Percentiles rank a stretch among this genome's conserved stretches.
phyloP scores from a whole-genome alignment of 2,113 vertebrate species.

The Desmodus rotundus region DNA sequence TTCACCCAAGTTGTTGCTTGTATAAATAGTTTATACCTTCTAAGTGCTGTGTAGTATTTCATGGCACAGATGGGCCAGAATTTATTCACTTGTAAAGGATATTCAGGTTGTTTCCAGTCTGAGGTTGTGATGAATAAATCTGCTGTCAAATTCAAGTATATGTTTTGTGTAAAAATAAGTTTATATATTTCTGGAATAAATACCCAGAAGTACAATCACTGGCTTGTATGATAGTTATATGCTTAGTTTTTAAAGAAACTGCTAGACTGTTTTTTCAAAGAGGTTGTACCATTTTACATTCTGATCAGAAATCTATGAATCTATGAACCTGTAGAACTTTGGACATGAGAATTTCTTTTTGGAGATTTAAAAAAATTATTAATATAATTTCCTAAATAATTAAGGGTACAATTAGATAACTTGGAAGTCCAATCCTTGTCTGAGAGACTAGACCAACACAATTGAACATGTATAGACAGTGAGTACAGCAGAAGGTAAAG shows the following conservation, averaged over 20 bases:
- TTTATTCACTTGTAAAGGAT: background rate
- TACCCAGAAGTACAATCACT: background rate
- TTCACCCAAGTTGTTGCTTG: background rate
- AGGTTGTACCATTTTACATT: background rate
- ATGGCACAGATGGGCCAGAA: background rate
- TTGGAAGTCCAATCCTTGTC: background rate
- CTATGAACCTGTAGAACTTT: background rate
- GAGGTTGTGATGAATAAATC: background rate
- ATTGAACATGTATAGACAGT: background rate
- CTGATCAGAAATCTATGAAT: background rate
- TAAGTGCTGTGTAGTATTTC: background rate
- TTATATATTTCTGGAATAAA: background rate
- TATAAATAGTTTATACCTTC: background rate
- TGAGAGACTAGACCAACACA: background rate
- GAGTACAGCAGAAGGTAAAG: background rate
- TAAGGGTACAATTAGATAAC: background rate
- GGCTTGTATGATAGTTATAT: background rate
- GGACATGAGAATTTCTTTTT: background rate
- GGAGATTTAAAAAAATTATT: background rate
- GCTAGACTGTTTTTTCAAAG: background rate
- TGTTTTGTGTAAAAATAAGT: background rate
- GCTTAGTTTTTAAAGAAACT: background rate
- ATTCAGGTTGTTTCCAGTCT: background rate
- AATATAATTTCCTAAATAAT: background rate
- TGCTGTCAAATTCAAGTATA: background rate